Evolutionary conservation across 2,797 vertebrate genomes (phyloP).

Genomic region (Mus minutoides): DNA sequence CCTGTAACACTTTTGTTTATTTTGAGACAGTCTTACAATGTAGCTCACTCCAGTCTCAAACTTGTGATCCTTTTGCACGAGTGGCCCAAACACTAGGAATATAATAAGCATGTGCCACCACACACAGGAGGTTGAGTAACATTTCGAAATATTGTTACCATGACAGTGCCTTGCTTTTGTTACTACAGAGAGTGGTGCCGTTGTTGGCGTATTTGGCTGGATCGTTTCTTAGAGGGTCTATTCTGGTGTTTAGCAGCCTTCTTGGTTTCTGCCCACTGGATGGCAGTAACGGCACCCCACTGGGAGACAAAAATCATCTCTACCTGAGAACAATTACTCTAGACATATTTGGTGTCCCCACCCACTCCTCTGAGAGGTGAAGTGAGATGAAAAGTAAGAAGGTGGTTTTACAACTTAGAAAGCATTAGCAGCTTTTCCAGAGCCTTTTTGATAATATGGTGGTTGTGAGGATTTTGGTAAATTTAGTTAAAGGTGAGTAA

Average conservation of each 20-base stretch:
- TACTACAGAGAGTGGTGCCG: neutral
- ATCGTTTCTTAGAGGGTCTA: neutral
- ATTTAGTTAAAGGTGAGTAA: slow-evolving; percentile 8
- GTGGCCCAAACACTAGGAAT: neutral
- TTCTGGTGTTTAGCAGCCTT: slow-evolving; percentile 3
- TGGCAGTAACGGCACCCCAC: neutral
- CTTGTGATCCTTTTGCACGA: neutral
- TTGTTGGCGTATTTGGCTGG: slow-evolving; percentile 2
- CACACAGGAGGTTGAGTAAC: neutral
- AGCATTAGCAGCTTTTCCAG: neutral
- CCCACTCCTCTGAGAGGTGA: neutral
- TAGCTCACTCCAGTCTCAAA: neutral
- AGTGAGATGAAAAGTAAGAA: neutral
- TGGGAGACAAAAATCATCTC: neutral
- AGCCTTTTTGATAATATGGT: slow-evolving; percentile 19
- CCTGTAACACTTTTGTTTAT: neutral
- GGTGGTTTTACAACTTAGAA: neutral
- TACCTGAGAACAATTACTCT: neutral
- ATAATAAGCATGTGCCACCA: neutral
- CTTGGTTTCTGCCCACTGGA: neutral
- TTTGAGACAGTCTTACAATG: neutral
- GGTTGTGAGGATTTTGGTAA: neutral
- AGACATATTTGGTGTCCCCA: neutral
- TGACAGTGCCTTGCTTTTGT: slow-evolving; percentile 1
- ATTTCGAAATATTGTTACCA: slow-evolving; percentile 10